These are phyloP conservation scores for Cisticola juncidis DNA, from an alignment of 2,113 vertebrate species.

Conservation along the genomic window DNA sequence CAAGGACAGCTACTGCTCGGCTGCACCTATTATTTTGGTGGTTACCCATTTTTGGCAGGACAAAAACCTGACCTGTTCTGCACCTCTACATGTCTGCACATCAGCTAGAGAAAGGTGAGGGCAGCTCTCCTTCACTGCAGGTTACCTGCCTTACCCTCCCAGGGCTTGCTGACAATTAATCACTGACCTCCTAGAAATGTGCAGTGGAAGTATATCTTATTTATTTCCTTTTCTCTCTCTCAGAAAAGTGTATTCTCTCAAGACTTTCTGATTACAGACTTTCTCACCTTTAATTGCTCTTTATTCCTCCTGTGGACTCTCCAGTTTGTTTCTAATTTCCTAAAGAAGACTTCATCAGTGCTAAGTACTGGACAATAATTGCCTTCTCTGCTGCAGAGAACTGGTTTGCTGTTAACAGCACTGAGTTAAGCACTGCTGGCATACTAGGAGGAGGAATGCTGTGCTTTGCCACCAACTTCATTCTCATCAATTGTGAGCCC, in stretches of 20 bases:
- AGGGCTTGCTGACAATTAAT: not conserved
- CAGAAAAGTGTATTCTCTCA: not conserved
- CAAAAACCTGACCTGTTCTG: not conserved
- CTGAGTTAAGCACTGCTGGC: not conserved
- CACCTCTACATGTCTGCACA: not conserved
- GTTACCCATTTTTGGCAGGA: not conserved
- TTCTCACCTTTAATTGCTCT: constrained; percentile 15
- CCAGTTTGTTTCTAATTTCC: constrained; percentile 4
- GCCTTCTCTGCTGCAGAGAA: not conserved
- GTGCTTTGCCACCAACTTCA: not conserved
- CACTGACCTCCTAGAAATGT: not conserved
- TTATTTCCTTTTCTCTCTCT: not conserved
- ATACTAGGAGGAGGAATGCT: not conserved
- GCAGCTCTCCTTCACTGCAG: not conserved
- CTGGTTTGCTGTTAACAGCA: not conserved
- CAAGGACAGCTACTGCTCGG: not conserved
- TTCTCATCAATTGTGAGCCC: not conserved
- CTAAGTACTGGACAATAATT: not conserved
- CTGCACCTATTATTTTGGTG: not conserved
- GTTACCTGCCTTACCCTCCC: not conserved
- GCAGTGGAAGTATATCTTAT: not conserved
- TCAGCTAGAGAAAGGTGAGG: not conserved
- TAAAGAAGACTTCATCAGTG: not conserved
- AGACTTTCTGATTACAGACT: not conserved
- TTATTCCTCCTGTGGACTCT: not conserved